phyloP scores from a whole-genome alignment of 2,888 invertebrate species.

The Caenorhabditis auriculariae region DNA sequence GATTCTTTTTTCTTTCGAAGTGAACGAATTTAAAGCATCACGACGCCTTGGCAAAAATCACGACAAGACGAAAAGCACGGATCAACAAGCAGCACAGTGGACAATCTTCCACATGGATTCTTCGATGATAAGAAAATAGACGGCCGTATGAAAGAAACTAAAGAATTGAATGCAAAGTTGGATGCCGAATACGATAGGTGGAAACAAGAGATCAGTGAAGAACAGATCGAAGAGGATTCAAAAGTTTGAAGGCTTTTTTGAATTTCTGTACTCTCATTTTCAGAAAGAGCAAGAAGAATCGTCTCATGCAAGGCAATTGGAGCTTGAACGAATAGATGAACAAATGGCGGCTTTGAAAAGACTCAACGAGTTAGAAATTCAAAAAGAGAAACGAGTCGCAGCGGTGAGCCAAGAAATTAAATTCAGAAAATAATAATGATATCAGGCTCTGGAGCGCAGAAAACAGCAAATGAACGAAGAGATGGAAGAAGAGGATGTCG shows the following conservation, averaged over 20 bases:
- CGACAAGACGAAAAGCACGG: conserved; percentile 14
- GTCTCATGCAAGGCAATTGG: conserved; percentile 24
- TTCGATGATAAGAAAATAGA: conserved; percentile 49
- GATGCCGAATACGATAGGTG: conserved; percentile 23
- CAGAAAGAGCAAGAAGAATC: conserved; percentile 26
- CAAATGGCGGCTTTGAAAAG: conserved; percentile 37
- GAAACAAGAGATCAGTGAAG: conserved; percentile 28
- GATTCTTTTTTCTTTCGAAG: too few species aligned
- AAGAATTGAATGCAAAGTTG: conserved; percentile 17
- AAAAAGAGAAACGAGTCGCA: conserved; percentile 31
- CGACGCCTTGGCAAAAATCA: conserved; percentile 28
- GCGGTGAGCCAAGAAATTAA: conserved; percentile 11
- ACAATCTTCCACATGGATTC: conserved; percentile 45
- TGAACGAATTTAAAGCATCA: conserved; percentile 4
- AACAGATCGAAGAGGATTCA: conserved; percentile 15
- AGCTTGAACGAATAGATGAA: conserved; percentile 42
- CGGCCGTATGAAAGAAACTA: conserved; percentile 24
- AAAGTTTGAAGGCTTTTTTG: not conserved
- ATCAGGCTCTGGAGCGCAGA: not conserved
- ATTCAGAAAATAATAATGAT: not conserved
- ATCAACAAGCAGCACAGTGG: too few species aligned
- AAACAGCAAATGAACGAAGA: conserved; percentile 5
- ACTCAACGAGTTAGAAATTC: conserved; percentile 44
- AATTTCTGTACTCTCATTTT: not conserved
- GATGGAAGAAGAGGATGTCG: conserved; percentile 19